Evolutionary conservation across 2,113 vertebrate species (phyloP).

Genomic region (Corapipo altera): DNA sequence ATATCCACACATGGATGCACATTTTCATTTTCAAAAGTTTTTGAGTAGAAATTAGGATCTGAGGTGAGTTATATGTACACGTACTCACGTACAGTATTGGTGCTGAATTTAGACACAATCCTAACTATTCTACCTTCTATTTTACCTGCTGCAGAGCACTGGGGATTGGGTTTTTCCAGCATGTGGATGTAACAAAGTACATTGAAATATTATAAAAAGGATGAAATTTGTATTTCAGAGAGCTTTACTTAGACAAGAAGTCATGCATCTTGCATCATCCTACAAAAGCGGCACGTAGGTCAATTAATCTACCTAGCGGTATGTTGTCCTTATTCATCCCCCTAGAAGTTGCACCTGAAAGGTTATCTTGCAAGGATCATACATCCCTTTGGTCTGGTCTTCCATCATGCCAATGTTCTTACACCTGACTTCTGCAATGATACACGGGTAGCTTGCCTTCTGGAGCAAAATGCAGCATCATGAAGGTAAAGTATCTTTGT

Average conservation of each 20-base stretch:
- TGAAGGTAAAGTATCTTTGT: neutral
- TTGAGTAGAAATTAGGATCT: neutral
- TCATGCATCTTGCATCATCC: neutral
- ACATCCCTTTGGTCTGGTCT: neutral
- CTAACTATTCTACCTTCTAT: neutral
- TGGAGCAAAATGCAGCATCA: neutral
- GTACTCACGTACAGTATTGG: neutral
- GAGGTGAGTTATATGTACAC: neutral
- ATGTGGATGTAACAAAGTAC: neutral
- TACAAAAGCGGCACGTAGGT: neutral
- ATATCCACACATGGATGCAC: rapidly evolving
- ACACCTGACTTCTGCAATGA: neutral
- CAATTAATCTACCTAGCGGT: neutral
- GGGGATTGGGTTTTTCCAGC: neutral
- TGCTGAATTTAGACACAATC: neutral
- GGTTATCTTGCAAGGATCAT: neutral
- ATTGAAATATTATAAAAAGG: neutral
- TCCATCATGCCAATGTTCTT: neutral
- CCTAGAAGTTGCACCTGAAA: neutral
- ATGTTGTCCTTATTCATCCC: neutral
- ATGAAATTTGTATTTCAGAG: neutral
- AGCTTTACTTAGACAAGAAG: neutral
- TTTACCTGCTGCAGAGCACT: neutral
- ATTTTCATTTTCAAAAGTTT: neutral
- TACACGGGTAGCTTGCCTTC: neutral